A percentile compares a stretch with the other conserved stretches of the same genome.
Evolutionary conservation across 2,113 vertebrate genomes (phyloP).

Genomic region (Oreochromis niloticus): DNA sequence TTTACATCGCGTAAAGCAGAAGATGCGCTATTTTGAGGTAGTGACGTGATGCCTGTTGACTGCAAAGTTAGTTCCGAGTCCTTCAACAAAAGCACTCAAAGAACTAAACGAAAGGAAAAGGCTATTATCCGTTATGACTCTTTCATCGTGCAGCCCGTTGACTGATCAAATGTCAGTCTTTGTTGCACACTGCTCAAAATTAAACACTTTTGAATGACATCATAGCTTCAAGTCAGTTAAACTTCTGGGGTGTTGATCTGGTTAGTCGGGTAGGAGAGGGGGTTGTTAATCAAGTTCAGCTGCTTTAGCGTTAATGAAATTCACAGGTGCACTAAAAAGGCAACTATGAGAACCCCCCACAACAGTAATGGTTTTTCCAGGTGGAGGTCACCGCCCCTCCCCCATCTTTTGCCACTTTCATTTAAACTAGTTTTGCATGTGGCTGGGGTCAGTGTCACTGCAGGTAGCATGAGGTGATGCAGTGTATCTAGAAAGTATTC

Average conservation of each 20-base stretch:
- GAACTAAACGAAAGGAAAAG: background rate
- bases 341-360: background rate
- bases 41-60: constrained; percentile 29
- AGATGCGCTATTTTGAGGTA: constrained; percentile 6
- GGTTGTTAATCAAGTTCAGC: background rate
- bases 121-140: background rate
- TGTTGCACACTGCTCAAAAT: background rate
- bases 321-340: background rate
- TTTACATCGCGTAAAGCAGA: background rate
- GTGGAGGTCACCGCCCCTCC: background rate
- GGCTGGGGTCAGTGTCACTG: background rate
- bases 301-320: background rate
- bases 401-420: background rate
- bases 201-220: background rate
- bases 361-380: background rate
- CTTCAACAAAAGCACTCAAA: background rate
- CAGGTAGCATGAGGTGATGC: background rate
- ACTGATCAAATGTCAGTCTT: background rate
- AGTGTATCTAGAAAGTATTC: background rate
- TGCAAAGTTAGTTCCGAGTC: background rate
- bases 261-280: background rate
- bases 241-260: background rate
- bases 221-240: background rate
- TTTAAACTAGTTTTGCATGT: background rate
- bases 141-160: background rate